Evolutionary conservation across 2,888 invertebrate species (phyloP), one percentile per base, ranked within the genome.

Genomic region (Trachelus tabidus): DNA sequence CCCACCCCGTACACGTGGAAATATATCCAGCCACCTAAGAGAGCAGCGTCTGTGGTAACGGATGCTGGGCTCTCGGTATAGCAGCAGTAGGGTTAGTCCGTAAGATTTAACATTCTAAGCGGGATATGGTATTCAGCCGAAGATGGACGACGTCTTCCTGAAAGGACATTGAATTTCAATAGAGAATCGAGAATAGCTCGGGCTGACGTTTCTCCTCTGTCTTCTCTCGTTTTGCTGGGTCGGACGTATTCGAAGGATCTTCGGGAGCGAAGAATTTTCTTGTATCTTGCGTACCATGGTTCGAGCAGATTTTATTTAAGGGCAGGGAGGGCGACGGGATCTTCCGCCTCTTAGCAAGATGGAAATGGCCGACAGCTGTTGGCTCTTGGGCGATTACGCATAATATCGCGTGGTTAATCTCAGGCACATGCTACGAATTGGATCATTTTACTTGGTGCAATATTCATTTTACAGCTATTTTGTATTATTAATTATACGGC

Each of bases 151-250:
- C 83, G 81, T 85, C 83, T 87, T 86, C 83, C 85, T 85, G 86
- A 87, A 88, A 85, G 86, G 86, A 83, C 84, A 84, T 82, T 84
- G 85, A 87, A 87, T 88, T 88, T 89, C 88, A 87, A 88, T 88
- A 83, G 85, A 78, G 76, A 84, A 85, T 84, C 81, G 84, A 80
- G 83, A 83, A 84, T 83, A 83, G 85, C 83, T 83, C 81, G 12
- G 68, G 37, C 69, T 69, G 69, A n/a, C n/a, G 34, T 11, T 56
- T 15, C 34, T 40, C 12, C 30, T 71, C 71, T 69, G 33, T 71
- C 71, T 30, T 34, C 71, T 34, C 71, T 23, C 34, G 23, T 34
- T 71, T 79, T 75, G 73, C 69, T 56, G 73, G 73, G 76, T 78
- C 77, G 77, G 79, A 75, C 73, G 37, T 68, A 81, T 77, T 79